Base-by-base conservation (phyloP, 2,888 invertebrate genomes). In the Cabera pusaria region DNA sequence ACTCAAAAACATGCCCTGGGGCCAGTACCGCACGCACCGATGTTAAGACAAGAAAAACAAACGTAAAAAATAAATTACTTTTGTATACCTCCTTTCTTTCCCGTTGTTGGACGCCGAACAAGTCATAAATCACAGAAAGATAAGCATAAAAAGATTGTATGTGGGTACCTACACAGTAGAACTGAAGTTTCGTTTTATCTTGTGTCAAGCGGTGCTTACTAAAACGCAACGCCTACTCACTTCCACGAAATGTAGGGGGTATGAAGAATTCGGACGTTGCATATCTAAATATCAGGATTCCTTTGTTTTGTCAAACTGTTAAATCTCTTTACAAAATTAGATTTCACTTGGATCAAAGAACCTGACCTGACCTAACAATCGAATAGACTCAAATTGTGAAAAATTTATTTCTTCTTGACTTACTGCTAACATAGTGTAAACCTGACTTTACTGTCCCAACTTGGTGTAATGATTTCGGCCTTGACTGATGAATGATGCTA, bases 91-190 rank as follows among this genome's bases (percentile, higher is more conserved):
- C 77, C 84, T 84, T 84, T 84, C 87, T 85, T 85, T 80, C 77
- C 84, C 85, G 86, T 85, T 82, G 85, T 78, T 81, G 86, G 83
- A 82, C 83, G 79, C 82, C 82, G 87, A 85, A 85, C 81, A 74
- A 78, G 68, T 73, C 81, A 82, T 88, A 88, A 88, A 88, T 88
- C 87, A 87, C 83, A 81, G 73, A 84, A 82, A 88, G 88, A 88
- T 88, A 88, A 88, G 87, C 88, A 87, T 87, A 87, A 85, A 86
- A 84, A 86, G 86, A 85, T 85, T 85, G 87, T 87, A 85, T 85
- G 83, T 86, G 79, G 78, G 48, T 78, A 71, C 80, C 78, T 84
- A 85, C 81, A 79, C 84, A 77, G 86, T 85, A 83, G 84, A 87
- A 79, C 75, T 83, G 72, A 82, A 85, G 78, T 86, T 84, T 86